Percentiles rank a stretch among this genome's conserved stretches.
Conservation (phyloP, 2,113 vertebrate genomes). For the Nothobranchius kuhntae region DNA sequence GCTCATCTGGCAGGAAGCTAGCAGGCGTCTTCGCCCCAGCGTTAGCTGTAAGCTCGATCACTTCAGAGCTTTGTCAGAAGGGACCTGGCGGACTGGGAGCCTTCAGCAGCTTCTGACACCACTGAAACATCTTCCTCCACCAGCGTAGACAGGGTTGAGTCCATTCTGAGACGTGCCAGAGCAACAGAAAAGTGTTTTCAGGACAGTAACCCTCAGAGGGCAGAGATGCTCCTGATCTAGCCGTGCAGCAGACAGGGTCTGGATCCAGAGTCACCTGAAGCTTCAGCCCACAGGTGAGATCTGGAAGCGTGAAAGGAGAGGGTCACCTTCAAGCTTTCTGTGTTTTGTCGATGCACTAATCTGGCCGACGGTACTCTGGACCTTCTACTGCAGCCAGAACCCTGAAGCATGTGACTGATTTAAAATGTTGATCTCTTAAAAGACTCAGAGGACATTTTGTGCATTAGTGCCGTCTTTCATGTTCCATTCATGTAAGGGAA, state of each 20-base stretch:
- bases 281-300: background rate
- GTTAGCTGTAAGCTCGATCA: no score
- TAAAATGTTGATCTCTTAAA: background rate
- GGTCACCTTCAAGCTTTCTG: no score
- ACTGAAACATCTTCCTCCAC: no score
- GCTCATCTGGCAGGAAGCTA: no score
- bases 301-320: background rate
- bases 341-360: background rate
- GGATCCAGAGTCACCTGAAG: background rate
- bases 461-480: slow-evolving; percentile 3
- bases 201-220: no score
- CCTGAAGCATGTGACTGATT: background rate
- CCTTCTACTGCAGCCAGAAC: background rate
- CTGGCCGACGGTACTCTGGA: background rate
- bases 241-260: background rate
- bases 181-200: no score
- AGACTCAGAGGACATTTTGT: background rate
- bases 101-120: no score
- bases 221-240: background rate
- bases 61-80: no score
- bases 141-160: no score
- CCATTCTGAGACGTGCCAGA: no score
- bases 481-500: slow-evolving; percentile 19
- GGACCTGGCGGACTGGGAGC: no score
- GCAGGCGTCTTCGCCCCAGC: no score